Evolutionary conservation across 2,113 vertebrate genomes (phyloP).

Genomic region (Stigmatopora argus): DNA sequence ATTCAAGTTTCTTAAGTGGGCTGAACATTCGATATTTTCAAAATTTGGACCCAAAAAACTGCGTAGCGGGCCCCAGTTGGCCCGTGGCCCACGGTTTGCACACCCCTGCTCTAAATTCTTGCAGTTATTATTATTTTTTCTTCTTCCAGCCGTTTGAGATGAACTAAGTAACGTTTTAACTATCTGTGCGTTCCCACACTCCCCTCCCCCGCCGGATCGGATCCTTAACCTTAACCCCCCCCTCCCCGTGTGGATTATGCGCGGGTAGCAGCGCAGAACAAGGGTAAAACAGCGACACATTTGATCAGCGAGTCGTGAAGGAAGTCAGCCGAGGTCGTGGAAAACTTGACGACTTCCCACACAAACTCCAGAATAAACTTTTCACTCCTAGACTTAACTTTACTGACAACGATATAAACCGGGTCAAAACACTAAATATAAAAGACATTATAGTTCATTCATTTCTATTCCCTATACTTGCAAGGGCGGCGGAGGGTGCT

Average conservation of each 20-base stretch:
- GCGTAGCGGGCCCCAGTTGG: too few relatives aligned
- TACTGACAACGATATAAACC: too few relatives aligned
- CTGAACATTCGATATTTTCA: too few relatives aligned
- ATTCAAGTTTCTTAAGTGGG: too few relatives aligned
- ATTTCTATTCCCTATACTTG: too few relatives aligned
- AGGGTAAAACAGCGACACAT: constrained; percentile 35
- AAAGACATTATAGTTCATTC: too few relatives aligned
- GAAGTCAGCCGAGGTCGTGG: constrained; percentile 28
- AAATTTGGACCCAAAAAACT: too few relatives aligned
- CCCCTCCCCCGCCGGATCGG: constrained; percentile 11
- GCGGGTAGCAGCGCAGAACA: constrained; percentile 33
- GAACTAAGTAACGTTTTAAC: constrained; percentile 1
- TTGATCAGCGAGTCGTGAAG: constrained; percentile 57
- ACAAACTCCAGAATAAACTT: neutral
- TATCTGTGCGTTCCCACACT: constrained; percentile 55
- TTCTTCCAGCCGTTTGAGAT: neutral
- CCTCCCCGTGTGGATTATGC: constrained; percentile 40
- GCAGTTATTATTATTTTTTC: neutral
- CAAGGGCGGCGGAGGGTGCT: too few relatives aligned
- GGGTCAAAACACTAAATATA: too few relatives aligned
- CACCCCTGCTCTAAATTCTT: neutral
- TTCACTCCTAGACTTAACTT: too few relatives aligned
- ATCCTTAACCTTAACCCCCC: constrained; percentile 14
- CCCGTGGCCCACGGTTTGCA: too few relatives aligned
- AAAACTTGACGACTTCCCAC: constrained; percentile 17